Conservation (phyloP, 2,797 vertebrate species). For the Silurus aristotelis region DNA sequence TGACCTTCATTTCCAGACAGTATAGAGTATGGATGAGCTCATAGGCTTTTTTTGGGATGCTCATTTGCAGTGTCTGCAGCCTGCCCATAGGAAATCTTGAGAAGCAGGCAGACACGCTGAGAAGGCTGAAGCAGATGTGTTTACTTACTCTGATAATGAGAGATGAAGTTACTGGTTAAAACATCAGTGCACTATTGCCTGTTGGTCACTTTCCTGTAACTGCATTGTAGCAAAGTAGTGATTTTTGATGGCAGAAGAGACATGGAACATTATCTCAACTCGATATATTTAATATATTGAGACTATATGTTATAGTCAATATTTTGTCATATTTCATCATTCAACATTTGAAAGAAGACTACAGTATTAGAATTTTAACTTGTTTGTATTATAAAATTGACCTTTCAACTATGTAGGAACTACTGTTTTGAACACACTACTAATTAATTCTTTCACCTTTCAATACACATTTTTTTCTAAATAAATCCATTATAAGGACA, state of each 20-base stretch:
- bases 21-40: slow-evolving; percentile 69
- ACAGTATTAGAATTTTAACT: not conserved
- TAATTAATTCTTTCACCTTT: not conserved
- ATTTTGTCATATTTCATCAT: not conserved
- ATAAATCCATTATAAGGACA: too few relatives aligned
- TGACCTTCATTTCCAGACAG: slow-evolving; percentile 34
- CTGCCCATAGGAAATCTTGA: slow-evolving; percentile 21
- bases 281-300: not conserved
- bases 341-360: not conserved
- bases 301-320: not conserved
- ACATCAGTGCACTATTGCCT: slow-evolving; percentile 9
- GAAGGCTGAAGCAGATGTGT: slow-evolving; percentile 34
- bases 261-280: too few relatives aligned
- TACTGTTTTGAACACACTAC: not conserved
- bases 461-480: too few relatives aligned
- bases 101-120: slow-evolving; percentile 26
- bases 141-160: slow-evolving; percentile 33
- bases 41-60: slow-evolving; percentile 55
- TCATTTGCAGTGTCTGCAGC: slow-evolving; percentile 60
- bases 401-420: not conserved
- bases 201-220: not conserved
- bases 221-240: not conserved
- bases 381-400: not conserved
- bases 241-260: slow-evolving; percentile 1
- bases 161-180: slow-evolving; percentile 18